A percentile compares a stretch with the other conserved stretches of the same genome.
These are phyloP conservation scores for Pyrocoelia pectoralis DNA, from an alignment of 2,888 invertebrate species.

Conservation along the genomic window DNA sequence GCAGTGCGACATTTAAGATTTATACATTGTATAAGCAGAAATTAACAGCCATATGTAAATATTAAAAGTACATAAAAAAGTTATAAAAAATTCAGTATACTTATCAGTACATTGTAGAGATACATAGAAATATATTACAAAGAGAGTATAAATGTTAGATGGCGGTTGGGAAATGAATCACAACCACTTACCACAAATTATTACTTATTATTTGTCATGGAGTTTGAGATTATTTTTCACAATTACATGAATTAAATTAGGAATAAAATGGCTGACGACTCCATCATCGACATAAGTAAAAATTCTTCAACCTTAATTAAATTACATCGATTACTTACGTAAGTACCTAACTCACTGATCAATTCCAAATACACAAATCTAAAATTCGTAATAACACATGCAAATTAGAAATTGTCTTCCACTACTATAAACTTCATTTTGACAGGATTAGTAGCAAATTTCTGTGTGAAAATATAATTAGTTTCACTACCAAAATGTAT, in stretches of 20 bases:
- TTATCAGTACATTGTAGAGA: slow-evolving; percentile 27
- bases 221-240: background rate
- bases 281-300: too few species aligned
- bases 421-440: background rate
- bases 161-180: slow-evolving; percentile 3
- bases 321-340: too few species aligned
- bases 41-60: slow-evolving; percentile 29
- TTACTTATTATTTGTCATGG: background rate
- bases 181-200: background rate
- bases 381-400: background rate
- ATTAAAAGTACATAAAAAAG: slow-evolving; percentile 19
- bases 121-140: slow-evolving; percentile 16
- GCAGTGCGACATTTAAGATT: slow-evolving; percentile 6
- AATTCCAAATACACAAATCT: background rate
- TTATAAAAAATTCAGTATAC: slow-evolving; percentile 26
- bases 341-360: background rate
- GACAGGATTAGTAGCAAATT: background rate
- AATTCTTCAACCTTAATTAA: too few species aligned
- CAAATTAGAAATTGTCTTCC: background rate
- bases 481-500: slow-evolving; percentile 25
- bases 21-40: slow-evolving; percentile 18
- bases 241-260: background rate
- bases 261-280: too few species aligned
- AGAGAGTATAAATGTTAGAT: background rate
- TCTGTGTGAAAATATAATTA: slow-evolving; percentile 7